Conservation (phyloP, 1,140 invertebrate species). For the Cotesia vestalis region DNA sequence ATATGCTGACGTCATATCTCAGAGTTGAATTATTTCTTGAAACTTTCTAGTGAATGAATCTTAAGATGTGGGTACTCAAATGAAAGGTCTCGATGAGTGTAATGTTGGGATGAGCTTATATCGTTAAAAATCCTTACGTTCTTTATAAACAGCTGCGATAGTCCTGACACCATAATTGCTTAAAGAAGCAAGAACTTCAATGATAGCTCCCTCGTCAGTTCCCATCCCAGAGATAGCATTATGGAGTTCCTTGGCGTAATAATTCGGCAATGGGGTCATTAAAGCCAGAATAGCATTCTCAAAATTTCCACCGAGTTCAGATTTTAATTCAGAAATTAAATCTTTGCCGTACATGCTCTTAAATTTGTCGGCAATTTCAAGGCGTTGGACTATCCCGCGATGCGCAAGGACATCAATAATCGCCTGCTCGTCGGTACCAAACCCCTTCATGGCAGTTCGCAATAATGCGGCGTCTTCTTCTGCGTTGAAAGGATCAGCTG, state of each 20-base stretch:
- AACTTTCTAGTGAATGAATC: constrained; percentile 13
- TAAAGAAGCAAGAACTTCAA: constrained; percentile 90
- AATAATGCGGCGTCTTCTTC: constrained; percentile 86
- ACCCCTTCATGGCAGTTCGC: constrained; percentile 92
- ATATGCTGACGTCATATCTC: neutral
- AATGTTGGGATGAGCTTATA: too few relatives aligned
- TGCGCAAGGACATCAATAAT: constrained; percentile 90
- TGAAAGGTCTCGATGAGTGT: too few relatives aligned
- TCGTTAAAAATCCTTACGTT: constrained; percentile 69
- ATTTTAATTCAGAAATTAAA: constrained; percentile 85
- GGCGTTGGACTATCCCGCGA: constrained; percentile 86
- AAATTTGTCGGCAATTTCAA: constrained; percentile 89
- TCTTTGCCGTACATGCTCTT: constrained; percentile 97
- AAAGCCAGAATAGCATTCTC: constrained; percentile 87
- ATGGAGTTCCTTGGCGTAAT: constrained; percentile 88
- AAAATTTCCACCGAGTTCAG: constrained; percentile 88
- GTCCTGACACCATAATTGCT: constrained; percentile 88
- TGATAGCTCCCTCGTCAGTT: constrained; percentile 88
- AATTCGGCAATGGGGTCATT: constrained; percentile 87
- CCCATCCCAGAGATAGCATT: constrained; percentile 86
- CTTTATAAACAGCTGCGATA: constrained; percentile 85
- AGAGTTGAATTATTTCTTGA: neutral
- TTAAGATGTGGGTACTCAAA: neutral
- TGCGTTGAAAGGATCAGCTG: constrained; percentile 85
- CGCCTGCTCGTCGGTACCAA: constrained; percentile 90